These are phyloP conservation scores for Lates calcarifer DNA, from an alignment of 2,113 vertebrate genomes.

Conservation along the genomic window DNA sequence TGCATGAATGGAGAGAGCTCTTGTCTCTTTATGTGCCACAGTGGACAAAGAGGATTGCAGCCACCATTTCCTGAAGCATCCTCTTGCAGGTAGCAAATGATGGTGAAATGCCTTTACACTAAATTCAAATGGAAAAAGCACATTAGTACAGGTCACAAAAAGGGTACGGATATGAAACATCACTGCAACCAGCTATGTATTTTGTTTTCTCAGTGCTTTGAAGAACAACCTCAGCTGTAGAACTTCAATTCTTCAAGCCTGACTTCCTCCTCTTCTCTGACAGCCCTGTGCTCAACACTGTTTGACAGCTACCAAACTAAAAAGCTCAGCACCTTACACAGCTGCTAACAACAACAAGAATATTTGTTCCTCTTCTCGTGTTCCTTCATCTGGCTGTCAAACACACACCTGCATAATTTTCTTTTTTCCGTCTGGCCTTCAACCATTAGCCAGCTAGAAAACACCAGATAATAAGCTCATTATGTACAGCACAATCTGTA, in stretches of 20 bases:
- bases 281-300: constrained; percentile 19
- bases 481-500: constrained; percentile 20
- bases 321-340: constrained; percentile 34
- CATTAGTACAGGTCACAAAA: too few relatives aligned
- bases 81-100: too few relatives aligned
- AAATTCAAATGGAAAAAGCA: too few relatives aligned
- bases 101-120: too few relatives aligned
- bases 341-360: not conserved
- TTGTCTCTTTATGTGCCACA: too few relatives aligned
- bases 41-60: too few relatives aligned
- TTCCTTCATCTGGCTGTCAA: constrained; percentile 3
- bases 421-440: constrained; percentile 21
- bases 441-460: not conserved
- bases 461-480: constrained; percentile 38
- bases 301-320: constrained; percentile 35
- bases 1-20: too few relatives aligned
- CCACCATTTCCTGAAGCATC: too few relatives aligned
- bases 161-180: too few relatives aligned
- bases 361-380: constrained; percentile 20
- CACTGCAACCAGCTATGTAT: too few relatives aligned
- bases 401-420: constrained; percentile 3
- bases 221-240: constrained; percentile 2
- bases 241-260: not conserved
- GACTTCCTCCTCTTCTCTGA: constrained; percentile 27
- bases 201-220: not conserved